Evolutionary conservation across 1,140 invertebrate species (phyloP), one percentile per base, ranked within the genome.

Genomic region (Drosophila ohnishii): DNA sequence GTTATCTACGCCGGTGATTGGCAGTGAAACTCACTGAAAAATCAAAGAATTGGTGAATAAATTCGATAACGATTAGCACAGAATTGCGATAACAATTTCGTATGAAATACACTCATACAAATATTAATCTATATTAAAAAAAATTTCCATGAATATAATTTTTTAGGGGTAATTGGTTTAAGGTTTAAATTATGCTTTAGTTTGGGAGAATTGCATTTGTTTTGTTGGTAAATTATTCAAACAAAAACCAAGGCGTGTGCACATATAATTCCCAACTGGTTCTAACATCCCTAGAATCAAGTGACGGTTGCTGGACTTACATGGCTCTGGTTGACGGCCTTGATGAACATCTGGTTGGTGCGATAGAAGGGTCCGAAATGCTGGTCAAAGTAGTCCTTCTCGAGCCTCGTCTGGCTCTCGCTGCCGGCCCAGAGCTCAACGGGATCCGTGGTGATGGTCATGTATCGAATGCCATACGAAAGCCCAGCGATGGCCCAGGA

Each of bases 361-460:
- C 98, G 94, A 92, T 98, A 98, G 91, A 99, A 99, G n/a, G 97
- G 97, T 16, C 95, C 93, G 86, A 98, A 98, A 75, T 95, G 94
- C 13, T 92, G 92, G 75, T 98, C 97, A 81, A 96, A 98, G 88
- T 95, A 98, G 53, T 97, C 92, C 80, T 97, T 96, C 84, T 99
- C 96, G 37, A 94, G 80, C 61, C 97, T 93, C 28, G 96, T 95
- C 76, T 93, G 92, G 78, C 96, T 97, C 16, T 92, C 90, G 6
- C 96, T 95, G 0, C 96, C 92, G 4, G 97, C 97, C 98, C 98
- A 99, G 42, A 99, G 93, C 87, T 98, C 95, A 0, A 98, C 95
- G 0, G 98, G 97, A 90, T 98, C 94, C 1, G 97, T 95, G 4
- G 95, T 97, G 1, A 98, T 92, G 55, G 94, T 90, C 34, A 97